Conservation (phyloP, 2,113 vertebrate genomes). For the Pelecanoides urinatrix region DNA sequence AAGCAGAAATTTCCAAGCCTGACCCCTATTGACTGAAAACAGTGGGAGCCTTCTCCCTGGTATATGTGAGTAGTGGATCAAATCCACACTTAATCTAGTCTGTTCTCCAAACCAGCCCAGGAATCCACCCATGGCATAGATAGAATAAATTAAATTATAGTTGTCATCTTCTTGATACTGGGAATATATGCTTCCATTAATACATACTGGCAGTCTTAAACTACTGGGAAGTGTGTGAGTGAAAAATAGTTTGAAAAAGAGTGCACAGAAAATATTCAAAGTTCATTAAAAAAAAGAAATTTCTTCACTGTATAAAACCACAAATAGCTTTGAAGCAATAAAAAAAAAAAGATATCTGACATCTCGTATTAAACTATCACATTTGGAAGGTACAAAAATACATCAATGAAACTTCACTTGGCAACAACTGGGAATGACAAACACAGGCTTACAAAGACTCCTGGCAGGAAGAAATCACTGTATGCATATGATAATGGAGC, state of each 20-base stretch:
- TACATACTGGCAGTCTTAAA: not conserved
- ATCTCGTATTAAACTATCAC: not conserved
- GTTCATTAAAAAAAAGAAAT: not conserved
- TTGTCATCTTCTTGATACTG: not conserved
- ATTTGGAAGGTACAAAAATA: not conserved
- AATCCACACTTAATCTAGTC: not conserved
- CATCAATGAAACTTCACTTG: not conserved
- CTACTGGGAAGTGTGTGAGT: not conserved
- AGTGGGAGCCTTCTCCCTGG: not conserved
- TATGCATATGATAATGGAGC: fast-evolving
- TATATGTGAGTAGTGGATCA: not conserved
- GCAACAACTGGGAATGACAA: not conserved
- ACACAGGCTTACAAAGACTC: not conserved
- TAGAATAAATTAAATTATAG: not conserved
- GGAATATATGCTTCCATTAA: not conserved
- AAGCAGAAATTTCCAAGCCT: not conserved
- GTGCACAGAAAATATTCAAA: not conserved
- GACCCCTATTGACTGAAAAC: not conserved
- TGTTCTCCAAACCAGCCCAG: not conserved
- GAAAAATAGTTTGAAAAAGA: not conserved
- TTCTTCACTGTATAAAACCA: not conserved
- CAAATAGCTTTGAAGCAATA: not conserved
- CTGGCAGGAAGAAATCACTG: not conserved
- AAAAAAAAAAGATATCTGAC: not conserved
- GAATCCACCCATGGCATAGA: not conserved